Evolutionary conservation across 1,140 invertebrate genomes (phyloP), one percentile per base, ranked within the genome.

Genomic region (Sinonovacula constricta): DNA sequence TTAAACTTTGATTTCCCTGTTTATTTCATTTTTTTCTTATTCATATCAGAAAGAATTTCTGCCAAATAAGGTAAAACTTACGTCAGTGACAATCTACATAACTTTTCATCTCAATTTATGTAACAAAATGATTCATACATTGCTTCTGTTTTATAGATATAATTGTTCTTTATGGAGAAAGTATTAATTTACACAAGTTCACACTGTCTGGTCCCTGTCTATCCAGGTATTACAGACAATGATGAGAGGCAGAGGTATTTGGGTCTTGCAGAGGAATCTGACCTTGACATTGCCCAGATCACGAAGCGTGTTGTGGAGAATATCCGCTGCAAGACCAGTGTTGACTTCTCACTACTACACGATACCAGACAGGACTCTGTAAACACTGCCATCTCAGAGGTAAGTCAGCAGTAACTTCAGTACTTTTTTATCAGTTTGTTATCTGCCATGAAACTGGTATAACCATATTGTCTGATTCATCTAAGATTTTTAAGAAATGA

Each of bases 221-320:
- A 14, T 78, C 1, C 62, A 90, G 92, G 91, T 59, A 92, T 96
- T 24, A 91, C 92, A 15, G 94, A 94, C 57, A 91, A 92, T 77
- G 93, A 94, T 28, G 93, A 95, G 69, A 80, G 91, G 12, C 88
- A 90, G 66, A 75, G 85, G n/a, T 94, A 94, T 74, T 86, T 96
- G 7, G 84, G 90, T 22, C 93, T 94, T 22, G 95, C 95, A 2
- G 92, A 95, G 85, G 92, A 94, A 76, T 94, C 94, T 31, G 95
- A 95, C n/a, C 91, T 98, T 24, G 94, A 97, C 91, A 93, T 97
- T n/a, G 93, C 94, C 67, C 93, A 93, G 0, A 96, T 97, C 33
- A 96, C 96, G 0, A 94, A 95, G 86, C 91, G 94, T 49, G 94
- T 97, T 0, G 96, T 98, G 0, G 95, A 96, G 85, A 95, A 94